Base-by-base conservation (phyloP, 2,797 vertebrate genomes). In the Chiloscyllium punctatum region DNA sequence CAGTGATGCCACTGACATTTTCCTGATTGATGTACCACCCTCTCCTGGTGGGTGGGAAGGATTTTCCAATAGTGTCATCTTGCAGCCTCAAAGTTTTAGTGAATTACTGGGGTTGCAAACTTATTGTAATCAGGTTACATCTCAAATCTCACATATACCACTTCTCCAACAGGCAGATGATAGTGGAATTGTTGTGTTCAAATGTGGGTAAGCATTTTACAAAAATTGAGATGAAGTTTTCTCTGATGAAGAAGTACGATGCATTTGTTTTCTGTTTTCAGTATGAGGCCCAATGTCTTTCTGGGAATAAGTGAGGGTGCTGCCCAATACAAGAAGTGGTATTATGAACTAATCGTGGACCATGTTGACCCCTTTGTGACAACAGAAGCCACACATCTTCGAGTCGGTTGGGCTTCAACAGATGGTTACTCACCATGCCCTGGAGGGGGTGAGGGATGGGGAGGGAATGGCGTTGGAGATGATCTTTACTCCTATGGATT, bases 271-370 rank as follows among this genome's bases (percentile, higher is more conserved):
- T 96, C 95, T 66, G 94, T 15, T 96, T 96, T 84, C 97, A 99
- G 99, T 97, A 99, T 99, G 98, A 96, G 98, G 91, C 99, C 99
- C 95, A 99, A 99, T 96, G 99, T 99, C 97, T 99, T 99, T 96
- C 97, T 99, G 97, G 99, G 99, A 0, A 98, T 99, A 96, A 99
- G 98, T 0, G 99, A 99, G 92, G 99, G 99, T 71, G 99, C 99
- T 0, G 99, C 99, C n/a, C 99, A 99, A 94, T 99, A 99, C 97
- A 98, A 97, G 96, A 99, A 99, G 96, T 99, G 99, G 99, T 99
- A 99, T 97, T 99, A 98, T 4, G 99, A 99, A 92, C 97, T 99
- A 95, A 99, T 99, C 84, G 98, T 99, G 97, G 99, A 99, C 96
- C 98, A 98, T 37, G 98, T 98, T 0, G 97, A 98, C 87, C 98